Percentiles rank a stretch among this genome's conserved stretches.
Conservation (phyloP, 2,113 vertebrate species). For the Phodopus roborovskii region DNA sequence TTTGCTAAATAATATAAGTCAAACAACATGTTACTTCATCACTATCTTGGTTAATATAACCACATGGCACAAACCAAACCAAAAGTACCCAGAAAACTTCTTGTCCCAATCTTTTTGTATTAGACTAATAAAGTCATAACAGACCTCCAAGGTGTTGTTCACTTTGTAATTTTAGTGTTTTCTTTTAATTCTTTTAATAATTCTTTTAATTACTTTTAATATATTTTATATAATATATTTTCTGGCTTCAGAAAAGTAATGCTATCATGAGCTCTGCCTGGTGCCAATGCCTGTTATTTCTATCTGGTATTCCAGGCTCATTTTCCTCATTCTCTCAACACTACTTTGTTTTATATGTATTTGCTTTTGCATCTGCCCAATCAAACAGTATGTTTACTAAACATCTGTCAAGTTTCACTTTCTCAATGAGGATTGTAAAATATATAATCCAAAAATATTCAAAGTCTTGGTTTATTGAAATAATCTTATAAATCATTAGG, state of each 20-base stretch:
- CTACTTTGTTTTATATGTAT: background rate
- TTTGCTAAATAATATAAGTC: background rate
- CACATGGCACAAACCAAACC: background rate
- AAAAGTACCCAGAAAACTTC: background rate
- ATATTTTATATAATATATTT: background rate
- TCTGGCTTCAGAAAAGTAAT: background rate
- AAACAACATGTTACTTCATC: background rate
- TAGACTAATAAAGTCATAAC: too few species aligned
- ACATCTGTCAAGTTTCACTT: background rate
- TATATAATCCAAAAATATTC: background rate
- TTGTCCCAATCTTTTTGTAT: background rate
- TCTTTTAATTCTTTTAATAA: background rate
- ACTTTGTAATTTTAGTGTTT: background rate
- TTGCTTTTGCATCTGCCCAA: background rate
- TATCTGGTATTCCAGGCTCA: background rate
- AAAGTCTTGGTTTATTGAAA: background rate
- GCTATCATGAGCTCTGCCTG: background rate
- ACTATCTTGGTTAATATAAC: background rate
- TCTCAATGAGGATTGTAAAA: background rate
- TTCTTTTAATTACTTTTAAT: too few species aligned
- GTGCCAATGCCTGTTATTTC: background rate
- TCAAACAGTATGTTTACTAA: background rate
- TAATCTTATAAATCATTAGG: background rate
- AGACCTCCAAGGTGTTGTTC: background rate
- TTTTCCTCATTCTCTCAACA: background rate